phyloP scores from a whole-genome alignment of 2,113 vertebrate genomes.

The Oxygymnocypris stewartii region DNA sequence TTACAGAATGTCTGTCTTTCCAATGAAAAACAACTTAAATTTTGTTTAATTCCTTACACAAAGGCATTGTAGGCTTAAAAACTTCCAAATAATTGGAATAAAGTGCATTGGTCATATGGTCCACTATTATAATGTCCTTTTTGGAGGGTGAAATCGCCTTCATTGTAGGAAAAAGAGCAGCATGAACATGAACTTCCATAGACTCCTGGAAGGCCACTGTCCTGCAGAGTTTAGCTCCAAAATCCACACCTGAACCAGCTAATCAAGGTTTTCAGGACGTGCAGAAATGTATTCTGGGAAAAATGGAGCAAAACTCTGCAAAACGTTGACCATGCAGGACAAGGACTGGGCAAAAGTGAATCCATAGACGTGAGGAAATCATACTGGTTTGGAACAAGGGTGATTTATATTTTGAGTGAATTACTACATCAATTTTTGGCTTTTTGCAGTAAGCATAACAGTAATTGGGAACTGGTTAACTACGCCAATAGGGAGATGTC shows the following conservation, averaged over 20 bases:
- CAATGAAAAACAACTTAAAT: neutral
- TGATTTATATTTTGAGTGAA: neutral
- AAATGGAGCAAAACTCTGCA: neutral
- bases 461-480: neutral
- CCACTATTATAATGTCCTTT: neutral
- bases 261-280: neutral
- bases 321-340: neutral
- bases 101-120: neutral
- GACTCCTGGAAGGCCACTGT: neutral
- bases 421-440: neutral
- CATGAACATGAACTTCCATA: neutral
- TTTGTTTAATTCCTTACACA: neutral
- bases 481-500: neutral
- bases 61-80: neutral
- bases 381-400: neutral
- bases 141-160: neutral
- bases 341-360: neutral
- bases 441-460: neutral
- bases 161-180: neutral
- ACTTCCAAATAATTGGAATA: neutral
- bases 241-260: neutral
- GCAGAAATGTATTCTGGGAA: neutral
- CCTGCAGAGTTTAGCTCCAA: neutral
- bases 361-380: neutral
- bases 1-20: neutral